phyloP scores from a whole-genome alignment of 2,797 vertebrate genomes.

The Synanceia verrucosa region DNA sequence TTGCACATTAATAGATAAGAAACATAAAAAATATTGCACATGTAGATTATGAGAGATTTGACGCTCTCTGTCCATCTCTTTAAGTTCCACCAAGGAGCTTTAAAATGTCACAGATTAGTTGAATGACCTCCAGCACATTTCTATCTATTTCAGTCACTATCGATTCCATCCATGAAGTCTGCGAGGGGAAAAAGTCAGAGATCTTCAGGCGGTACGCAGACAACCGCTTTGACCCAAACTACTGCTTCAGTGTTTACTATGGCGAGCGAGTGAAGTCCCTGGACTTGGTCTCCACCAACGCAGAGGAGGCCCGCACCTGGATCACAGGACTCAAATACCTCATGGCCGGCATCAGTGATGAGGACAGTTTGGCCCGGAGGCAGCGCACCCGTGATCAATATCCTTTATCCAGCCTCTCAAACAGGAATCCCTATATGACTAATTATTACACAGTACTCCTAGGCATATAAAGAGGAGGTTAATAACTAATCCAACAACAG shows the following conservation, averaged over 20 bases:
- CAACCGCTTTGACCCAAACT: slow-evolving; percentile 92
- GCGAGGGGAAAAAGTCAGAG: slow-evolving; percentile 94
- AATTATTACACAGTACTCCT: not conserved
- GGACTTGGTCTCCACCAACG: slow-evolving; percentile 89
- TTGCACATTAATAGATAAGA: no score
- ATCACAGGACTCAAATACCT: slow-evolving; percentile 96
- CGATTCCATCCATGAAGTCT: slow-evolving; percentile 96
- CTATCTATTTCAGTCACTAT: slow-evolving; percentile 87
- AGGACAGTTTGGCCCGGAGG: slow-evolving; percentile 94
- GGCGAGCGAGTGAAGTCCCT: slow-evolving; percentile 93
- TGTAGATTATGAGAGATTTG: no score
- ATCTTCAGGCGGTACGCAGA: slow-evolving; percentile 92
- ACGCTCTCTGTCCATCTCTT: no score
- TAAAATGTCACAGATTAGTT: no score
- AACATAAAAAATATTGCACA: no score
- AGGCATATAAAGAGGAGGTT: not conserved
- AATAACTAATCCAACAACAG: not conserved
- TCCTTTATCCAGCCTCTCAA: slow-evolving; percentile 80
- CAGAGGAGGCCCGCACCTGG: slow-evolving; percentile 93
- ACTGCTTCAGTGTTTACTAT: slow-evolving; percentile 97
- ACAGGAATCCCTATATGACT: not conserved
- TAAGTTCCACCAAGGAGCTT: not conserved
- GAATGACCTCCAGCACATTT: not conserved
- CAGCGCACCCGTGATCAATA: slow-evolving; percentile 98
- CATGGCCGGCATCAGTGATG: slow-evolving; percentile 96